Percentiles rank a stretch among this genome's conserved stretches.
Evolutionary conservation across 2,888 invertebrate species (phyloP).

Genomic region (Drosophila yooni): DNA sequence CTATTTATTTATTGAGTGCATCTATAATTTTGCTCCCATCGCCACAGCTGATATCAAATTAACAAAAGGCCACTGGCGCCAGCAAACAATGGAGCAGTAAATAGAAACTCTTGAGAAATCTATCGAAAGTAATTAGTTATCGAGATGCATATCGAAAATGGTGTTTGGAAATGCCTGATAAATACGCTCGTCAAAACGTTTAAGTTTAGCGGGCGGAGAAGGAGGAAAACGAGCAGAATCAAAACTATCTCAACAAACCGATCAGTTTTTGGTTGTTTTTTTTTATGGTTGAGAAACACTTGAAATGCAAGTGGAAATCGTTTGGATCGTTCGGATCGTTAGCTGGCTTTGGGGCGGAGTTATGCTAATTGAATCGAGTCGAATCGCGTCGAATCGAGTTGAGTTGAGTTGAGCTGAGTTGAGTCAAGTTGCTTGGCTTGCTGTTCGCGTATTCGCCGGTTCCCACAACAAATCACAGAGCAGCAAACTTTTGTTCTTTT

Average conservation of each 20-base stretch:
- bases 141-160: slow-evolving; percentile 41
- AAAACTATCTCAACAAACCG: slow-evolving; percentile 22
- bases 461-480: slow-evolving; percentile 38
- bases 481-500: neutral
- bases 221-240: neutral
- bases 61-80: slow-evolving; percentile 73
- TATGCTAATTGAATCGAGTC: slow-evolving; percentile 42
- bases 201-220: neutral
- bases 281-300: slow-evolving; percentile 5
- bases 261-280: slow-evolving; percentile 21
- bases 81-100: neutral
- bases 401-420: neutral
- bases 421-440: slow-evolving; percentile 7
- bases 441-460: slow-evolving; percentile 27
- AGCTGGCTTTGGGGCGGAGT: slow-evolving; percentile 45
- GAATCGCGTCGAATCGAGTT: neutral
- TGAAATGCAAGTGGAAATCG: slow-evolving; percentile 26
- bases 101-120: slow-evolving; percentile 51
- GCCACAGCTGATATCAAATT: slow-evolving; percentile 20
- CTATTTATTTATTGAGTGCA: slow-evolving; percentile 51
- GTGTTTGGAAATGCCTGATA: slow-evolving; percentile 17
- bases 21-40: slow-evolving; percentile 20
- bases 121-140: slow-evolving; percentile 62
- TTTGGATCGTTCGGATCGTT: slow-evolving; percentile 15
- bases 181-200: slow-evolving; percentile 18